A percentile compares a stretch with the other conserved stretches of the same genome.
Evolutionary conservation across 1,140 invertebrate species (phyloP).

Genomic region (Eurytemora carolleeae): DNA sequence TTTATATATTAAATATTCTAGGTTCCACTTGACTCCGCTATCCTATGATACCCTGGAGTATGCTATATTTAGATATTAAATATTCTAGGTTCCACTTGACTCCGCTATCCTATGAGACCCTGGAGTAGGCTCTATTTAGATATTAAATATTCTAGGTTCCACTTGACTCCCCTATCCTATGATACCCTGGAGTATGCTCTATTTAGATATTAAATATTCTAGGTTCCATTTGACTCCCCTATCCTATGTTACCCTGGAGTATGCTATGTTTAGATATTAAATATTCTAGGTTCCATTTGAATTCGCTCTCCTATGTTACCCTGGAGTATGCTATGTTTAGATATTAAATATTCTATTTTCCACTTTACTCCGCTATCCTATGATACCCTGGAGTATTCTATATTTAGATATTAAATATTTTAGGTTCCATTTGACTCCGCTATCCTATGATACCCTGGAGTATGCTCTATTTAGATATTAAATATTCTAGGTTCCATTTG

Average conservation of each 20-base stretch:
- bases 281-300: slow-evolving; percentile 74
- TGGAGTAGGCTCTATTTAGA: slow-evolving; percentile 58
- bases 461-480: slow-evolving; percentile 46
- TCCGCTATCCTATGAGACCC: slow-evolving; percentile 79
- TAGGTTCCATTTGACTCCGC: slow-evolving; percentile 72
- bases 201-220: slow-evolving; percentile 25
- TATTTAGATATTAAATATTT: too few species aligned
- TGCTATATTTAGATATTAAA: slow-evolving; percentile 29
- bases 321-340: slow-evolving; percentile 62
- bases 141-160: slow-evolving; percentile 35
- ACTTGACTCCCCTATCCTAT: slow-evolving; percentile 85
- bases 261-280: too few species aligned
- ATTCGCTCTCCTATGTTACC: slow-evolving; percentile 84
- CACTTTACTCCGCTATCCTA: slow-evolving; percentile 90
- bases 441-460: slow-evolving; percentile 89
- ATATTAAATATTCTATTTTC: slow-evolving; percentile 35
- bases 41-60: slow-evolving; percentile 93
- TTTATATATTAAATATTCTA: slow-evolving; percentile 3
- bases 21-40: slow-evolving; percentile 79
- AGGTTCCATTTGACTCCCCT: slow-evolving; percentile 77
- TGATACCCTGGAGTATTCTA: slow-evolving; percentile 90
- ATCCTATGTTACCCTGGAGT: slow-evolving; percentile 89
- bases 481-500: slow-evolving; percentile 46
- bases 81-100: slow-evolving; percentile 58
- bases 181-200: slow-evolving; percentile 91